Evolutionary conservation across 2,888 invertebrate species (phyloP).

Genomic region (Bombylius discolor): DNA sequence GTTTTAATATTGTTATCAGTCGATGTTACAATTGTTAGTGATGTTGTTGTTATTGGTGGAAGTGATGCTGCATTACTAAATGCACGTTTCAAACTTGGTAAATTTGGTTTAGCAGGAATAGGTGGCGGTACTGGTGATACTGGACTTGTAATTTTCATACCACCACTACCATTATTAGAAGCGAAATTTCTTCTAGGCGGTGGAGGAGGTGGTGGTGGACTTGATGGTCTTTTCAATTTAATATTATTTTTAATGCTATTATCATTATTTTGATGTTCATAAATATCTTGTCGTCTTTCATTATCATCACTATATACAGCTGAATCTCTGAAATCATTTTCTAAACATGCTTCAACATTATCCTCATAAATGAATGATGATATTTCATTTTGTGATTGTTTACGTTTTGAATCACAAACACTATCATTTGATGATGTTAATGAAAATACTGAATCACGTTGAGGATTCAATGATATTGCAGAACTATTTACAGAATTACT

Average conservation of each 20-base stretch:
- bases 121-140: constrained; percentile 6
- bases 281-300: constrained; percentile 25
- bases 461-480: constrained; percentile 21
- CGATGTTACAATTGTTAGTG: constrained; percentile 1
- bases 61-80: background rate
- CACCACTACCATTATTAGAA: too few species aligned
- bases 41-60: background rate
- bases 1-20: background rate
- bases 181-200: background rate
- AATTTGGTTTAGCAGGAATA: constrained; percentile 13
- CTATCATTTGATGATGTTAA: constrained; percentile 36
- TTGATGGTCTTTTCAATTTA: background rate
- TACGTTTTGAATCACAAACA: constrained; percentile 25
- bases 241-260: background rate
- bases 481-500: constrained; percentile 19
- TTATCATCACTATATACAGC: constrained; percentile 65
- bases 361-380: constrained; percentile 60
- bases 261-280: constrained; percentile 13
- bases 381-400: background rate
- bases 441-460: constrained; percentile 34
- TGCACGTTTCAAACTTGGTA: background rate
- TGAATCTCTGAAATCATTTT: constrained; percentile 63
- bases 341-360: constrained; percentile 54
- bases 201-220: constrained; percentile 20
- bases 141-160: background rate